These are phyloP conservation scores for Rhinopomastus cyanomelas DNA, from an alignment of 2,113 vertebrate species.

Conservation along the genomic window DNA sequence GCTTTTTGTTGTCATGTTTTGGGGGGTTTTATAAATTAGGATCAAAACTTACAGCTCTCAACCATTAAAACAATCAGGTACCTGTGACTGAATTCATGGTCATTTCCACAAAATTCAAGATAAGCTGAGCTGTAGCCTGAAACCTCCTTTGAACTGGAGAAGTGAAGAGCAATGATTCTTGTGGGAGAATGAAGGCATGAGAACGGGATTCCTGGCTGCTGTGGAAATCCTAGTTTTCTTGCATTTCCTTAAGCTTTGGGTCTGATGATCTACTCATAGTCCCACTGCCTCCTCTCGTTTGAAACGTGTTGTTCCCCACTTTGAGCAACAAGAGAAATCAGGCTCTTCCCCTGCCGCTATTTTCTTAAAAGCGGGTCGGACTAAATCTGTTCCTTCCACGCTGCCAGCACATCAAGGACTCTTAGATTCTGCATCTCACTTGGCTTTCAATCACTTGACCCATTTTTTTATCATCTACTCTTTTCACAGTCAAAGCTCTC, in stretches of 20 bases:
- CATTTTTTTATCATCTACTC: constrained; percentile 28
- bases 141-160: background rate
- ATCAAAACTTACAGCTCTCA: background rate
- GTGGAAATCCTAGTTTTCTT: background rate
- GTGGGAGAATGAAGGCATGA: background rate
- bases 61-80: background rate
- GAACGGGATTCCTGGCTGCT: background rate
- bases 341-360: background rate
- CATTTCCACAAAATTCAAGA: background rate
- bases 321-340: background rate
- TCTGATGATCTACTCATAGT: background rate
- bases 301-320: background rate
- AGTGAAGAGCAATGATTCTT: background rate
- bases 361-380: constrained; percentile 4
- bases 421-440: background rate
- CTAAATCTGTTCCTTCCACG: constrained; percentile 24
- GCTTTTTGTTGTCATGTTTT: background rate
- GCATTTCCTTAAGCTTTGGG: background rate
- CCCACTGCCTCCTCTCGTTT: background rate
- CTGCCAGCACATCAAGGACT: constrained; percentile 18
- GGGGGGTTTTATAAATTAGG: background rate
- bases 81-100: background rate
- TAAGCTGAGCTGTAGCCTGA: background rate
- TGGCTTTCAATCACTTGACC: constrained; percentile 31
- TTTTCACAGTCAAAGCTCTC: background rate